A percentile compares a stretch with the other conserved stretches of the same genome.
Conservation (phyloP, 2,113 vertebrate genomes). For the Nothoprocta pentlandii region DNA sequence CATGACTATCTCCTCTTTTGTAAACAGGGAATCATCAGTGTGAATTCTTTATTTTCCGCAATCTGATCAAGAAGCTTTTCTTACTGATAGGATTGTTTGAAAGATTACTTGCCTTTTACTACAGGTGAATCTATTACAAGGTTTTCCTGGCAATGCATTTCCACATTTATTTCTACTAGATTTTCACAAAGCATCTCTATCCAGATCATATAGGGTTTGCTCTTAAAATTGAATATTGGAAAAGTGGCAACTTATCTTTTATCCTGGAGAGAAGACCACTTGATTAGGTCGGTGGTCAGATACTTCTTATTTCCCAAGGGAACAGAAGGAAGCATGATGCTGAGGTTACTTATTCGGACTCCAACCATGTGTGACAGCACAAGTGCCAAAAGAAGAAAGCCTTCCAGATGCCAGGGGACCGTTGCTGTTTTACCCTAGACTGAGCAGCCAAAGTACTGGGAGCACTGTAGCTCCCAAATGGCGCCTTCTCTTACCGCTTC, state of each 20-base stretch:
- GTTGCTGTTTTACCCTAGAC: background rate
- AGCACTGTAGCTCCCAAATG: background rate
- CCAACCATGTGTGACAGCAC: background rate
- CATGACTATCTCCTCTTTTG: background rate
- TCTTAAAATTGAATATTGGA: background rate
- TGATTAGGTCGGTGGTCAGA: background rate
- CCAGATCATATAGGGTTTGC: background rate
- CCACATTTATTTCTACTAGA: background rate
- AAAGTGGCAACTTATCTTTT: background rate
- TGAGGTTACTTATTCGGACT: background rate
- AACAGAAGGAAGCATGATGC: background rate
- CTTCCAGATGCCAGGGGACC: background rate
- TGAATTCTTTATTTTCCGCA: background rate
- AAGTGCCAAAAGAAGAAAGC: background rate
- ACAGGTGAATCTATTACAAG: background rate
- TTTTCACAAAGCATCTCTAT: background rate
- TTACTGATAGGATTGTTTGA: background rate
- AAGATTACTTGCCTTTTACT: background rate
- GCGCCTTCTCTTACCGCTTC: accelerated
- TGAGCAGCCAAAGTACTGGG: background rate
- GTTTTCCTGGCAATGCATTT: background rate
- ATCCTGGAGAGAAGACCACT: background rate
- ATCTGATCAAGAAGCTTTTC: background rate
- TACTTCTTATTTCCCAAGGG: background rate
- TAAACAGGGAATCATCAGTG: background rate